Evolutionary conservation across 37 sponge, comb jelly and placozoan genomes (phyloP), one percentile per base, ranked within the genome.

Genomic region (Cliona cf. orientalis): DNA sequence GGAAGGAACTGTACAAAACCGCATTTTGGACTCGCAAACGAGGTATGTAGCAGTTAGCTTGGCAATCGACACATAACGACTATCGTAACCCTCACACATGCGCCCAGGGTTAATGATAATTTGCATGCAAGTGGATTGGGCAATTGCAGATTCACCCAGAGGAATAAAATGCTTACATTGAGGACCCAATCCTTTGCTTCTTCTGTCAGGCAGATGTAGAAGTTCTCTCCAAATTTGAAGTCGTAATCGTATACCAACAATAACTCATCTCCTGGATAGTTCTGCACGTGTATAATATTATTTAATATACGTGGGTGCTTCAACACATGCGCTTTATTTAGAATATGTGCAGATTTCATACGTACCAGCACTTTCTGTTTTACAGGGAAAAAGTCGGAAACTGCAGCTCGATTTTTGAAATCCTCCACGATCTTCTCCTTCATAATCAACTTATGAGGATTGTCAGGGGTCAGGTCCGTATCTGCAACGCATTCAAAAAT

Each of bases 181-280:
- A 94, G 69, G n/a, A 97, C 33, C 34, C 57, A 55, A 41, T 94
- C 99, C 59, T 93, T 98, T 25, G 97, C 99, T 58, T 75, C 92
- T 42, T 93, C 99, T 43, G 96, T 96, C 65, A 96, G 32, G 72
- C 96, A 98, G 56, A 98, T 53, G 69, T 89, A 91, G 69, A 96
- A 98, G 72, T 98, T 98, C 75, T 98, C 81, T 71, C 94, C 99
- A 76, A 91, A 98, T 43, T 82, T 91, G 84, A 80, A 98, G 62
- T 95, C 99, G 39, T 76, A 81, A 61, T 98, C 99, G 75, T 93
- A 96, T 28, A 98, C 90, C 35, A 98, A 37, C 70, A 98, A 69
- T 58, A 98, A 4, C 71, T 98, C 96, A 31, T 96, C 96, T 40
- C 92, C 94, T 25, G 80, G 72, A 56, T 98, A 98, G 57, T 59